These are phyloP conservation scores for Sphaerophoria taeniata DNA, from an alignment of 2,888 invertebrate species.

Conservation along the genomic window DNA sequence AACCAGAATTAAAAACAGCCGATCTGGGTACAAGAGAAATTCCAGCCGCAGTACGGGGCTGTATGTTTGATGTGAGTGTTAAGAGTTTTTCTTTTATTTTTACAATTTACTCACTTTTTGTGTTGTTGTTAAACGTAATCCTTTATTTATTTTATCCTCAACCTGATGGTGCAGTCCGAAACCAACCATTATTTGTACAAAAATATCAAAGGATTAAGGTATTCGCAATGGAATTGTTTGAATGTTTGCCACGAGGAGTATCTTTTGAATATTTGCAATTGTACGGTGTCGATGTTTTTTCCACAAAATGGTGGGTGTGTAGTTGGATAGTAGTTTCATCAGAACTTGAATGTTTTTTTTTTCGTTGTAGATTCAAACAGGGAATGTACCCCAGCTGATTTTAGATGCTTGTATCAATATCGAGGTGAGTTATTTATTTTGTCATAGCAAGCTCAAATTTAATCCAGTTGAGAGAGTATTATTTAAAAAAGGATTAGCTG, in stretches of 20 bases:
- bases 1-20: conserved; percentile 79
- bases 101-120: too few relatives aligned
- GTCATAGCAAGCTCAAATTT: neutral
- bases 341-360: neutral
- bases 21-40: conserved; percentile 76
- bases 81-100: too few relatives aligned
- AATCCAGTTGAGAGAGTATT: too few relatives aligned
- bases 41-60: conserved; percentile 78
- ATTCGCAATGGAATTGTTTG: conserved; percentile 78
- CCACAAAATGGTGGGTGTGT: conserved; percentile 75
- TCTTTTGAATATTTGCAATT: conserved; percentile 79
- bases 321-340: neutral
- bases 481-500: too few relatives aligned
- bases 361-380: conserved; percentile 34
- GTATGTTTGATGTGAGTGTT: conserved; percentile 77
- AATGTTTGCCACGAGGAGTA: conserved; percentile 80
- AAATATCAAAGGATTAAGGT: conserved; percentile 74
- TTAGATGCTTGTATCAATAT: conserved; percentile 78
- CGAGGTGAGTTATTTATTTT: conserved; percentile 76
- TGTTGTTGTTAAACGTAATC: neutral
- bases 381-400: conserved; percentile 76
- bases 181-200: conserved; percentile 66
- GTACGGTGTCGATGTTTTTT: conserved; percentile 79
- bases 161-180: conserved; percentile 73
- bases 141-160: neutral